phyloP scores from a whole-genome alignment of 2,888 invertebrate genomes.

The Ferrisia virgata region DNA sequence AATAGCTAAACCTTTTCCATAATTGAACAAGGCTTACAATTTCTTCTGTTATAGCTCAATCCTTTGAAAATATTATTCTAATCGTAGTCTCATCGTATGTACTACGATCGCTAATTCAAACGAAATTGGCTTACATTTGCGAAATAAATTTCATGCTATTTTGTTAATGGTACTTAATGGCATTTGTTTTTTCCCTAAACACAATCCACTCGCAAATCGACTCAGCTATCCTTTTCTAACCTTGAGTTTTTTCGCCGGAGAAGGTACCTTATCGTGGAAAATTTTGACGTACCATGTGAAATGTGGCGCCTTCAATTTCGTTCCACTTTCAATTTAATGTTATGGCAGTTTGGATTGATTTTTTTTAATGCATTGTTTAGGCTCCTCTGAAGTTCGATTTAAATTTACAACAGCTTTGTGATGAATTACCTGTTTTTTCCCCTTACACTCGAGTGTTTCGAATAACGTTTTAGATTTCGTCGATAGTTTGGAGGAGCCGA shows the following conservation, averaged over 20 bases:
- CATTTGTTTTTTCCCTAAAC: not conserved
- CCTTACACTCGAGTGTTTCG: not conserved
- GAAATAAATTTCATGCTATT: not conserved
- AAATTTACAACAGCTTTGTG: not conserved
- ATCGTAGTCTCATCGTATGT: not conserved
- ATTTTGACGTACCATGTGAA: not conserved
- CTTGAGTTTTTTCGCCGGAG: not conserved
- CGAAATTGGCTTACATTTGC: slow-evolving; percentile 2
- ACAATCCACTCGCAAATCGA: not conserved
- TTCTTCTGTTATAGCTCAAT: not conserved
- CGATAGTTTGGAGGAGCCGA: not conserved
- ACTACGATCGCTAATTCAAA: not conserved
- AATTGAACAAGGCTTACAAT: not conserved
- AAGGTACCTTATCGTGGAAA: not conserved
- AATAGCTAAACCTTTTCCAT: not conserved
- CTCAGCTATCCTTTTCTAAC: not conserved
- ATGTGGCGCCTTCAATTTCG: not conserved
- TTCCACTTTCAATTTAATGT: not conserved
- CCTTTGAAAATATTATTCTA: not conserved
- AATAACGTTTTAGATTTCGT: not conserved
- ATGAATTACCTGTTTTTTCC: too few species aligned
- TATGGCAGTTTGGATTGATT: not conserved
- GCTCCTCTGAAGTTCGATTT: not conserved
- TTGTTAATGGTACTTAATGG: not conserved
- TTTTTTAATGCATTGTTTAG: not conserved